These are phyloP conservation scores for Drosophila leontia DNA, from an alignment of 1,140 invertebrate species.

Conservation along the genomic window DNA sequence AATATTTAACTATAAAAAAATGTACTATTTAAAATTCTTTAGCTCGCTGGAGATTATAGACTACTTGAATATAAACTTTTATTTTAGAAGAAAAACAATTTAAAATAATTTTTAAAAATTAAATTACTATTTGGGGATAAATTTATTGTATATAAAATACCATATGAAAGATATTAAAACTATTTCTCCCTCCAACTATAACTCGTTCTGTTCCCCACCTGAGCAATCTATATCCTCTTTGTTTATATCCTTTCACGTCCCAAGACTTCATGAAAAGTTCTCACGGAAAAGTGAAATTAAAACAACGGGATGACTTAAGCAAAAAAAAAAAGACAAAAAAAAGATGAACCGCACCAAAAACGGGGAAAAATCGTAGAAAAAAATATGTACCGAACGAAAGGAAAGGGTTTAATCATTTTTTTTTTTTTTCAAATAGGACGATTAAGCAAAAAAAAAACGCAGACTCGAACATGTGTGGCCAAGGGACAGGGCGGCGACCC, in stretches of 20 bases:
- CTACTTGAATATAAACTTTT: neutral
- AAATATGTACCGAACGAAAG: slow-evolving; percentile 63
- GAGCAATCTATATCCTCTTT: slow-evolving; percentile 5
- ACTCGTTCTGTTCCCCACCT: slow-evolving; percentile 10
- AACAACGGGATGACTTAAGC: slow-evolving; percentile 65
- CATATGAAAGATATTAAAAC: too few species aligned
- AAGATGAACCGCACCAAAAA: slow-evolving; percentile 49
- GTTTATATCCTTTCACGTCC: neutral
- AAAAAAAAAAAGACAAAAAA: slow-evolving; percentile 56
- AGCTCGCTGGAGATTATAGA: too few species aligned
- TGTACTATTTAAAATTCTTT: neutral
- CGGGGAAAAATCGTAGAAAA: slow-evolving; percentile 74
- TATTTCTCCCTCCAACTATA: neutral
- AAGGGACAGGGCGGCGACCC: slow-evolving; percentile 73
- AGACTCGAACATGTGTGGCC: slow-evolving; percentile 74
- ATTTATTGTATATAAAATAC: too few species aligned
- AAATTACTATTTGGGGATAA: too few species aligned
- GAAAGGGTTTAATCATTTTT: slow-evolving; percentile 79
- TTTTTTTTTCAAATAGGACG: slow-evolving; percentile 77
- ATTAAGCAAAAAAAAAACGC: slow-evolving; percentile 73
- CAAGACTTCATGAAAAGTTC: slow-evolving; percentile 47
- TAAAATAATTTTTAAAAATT: too few species aligned
- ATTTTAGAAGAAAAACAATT: too few species aligned
- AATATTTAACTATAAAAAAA: neutral
- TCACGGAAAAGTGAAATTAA: slow-evolving; percentile 81